These are phyloP conservation scores for Drosophila crucigera DNA, from an alignment of 2,888 invertebrate species.

Conservation along the genomic window DNA sequence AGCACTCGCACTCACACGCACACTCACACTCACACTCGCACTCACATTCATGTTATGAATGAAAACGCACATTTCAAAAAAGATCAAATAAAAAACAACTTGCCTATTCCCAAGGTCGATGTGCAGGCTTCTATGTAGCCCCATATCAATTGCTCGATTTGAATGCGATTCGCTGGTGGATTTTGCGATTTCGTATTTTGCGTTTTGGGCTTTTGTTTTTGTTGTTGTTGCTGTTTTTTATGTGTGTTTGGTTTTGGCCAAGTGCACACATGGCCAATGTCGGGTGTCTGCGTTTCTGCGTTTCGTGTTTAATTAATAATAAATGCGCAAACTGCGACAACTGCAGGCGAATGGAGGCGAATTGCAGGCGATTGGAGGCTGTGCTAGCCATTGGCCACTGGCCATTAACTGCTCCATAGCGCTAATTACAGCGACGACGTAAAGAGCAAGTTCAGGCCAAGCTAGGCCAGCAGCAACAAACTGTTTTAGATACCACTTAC, in stretches of 20 bases:
- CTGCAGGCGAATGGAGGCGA: slow-evolving; percentile 15
- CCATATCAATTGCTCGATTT: slow-evolving; percentile 56
- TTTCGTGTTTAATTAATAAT: slow-evolving; percentile 73
- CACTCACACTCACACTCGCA: slow-evolving; percentile 13
- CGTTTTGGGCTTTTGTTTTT: background rate
- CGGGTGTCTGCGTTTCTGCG: slow-evolving; percentile 51
- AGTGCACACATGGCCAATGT: slow-evolving; percentile 68
- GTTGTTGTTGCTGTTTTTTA: background rate
- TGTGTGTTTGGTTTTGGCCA: slow-evolving; percentile 9
- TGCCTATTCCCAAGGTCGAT: slow-evolving; percentile 61
- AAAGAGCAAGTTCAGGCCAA: slow-evolving; percentile 43
- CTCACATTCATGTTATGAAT: slow-evolving; percentile 60
- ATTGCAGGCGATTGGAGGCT: slow-evolving; percentile 2
- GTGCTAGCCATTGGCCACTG: slow-evolving; percentile 13
- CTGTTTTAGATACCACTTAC: slow-evolving; percentile 8
- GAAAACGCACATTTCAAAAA: slow-evolving; percentile 52
- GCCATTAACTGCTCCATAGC: slow-evolving; percentile 43
- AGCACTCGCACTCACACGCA: slow-evolving; percentile 9
- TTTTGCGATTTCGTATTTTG: slow-evolving; percentile 35
- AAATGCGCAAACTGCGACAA: slow-evolving; percentile 53
- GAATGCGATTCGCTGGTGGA: slow-evolving; percentile 44
- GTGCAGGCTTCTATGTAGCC: slow-evolving; percentile 71
- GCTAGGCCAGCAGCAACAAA: slow-evolving; percentile 12
- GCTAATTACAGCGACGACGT: slow-evolving; percentile 63
- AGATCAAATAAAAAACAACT: background rate